phyloP scores from a whole-genome alignment of 53 echinoderm and acorn worm species.

The Stichopus horrens region DNA sequence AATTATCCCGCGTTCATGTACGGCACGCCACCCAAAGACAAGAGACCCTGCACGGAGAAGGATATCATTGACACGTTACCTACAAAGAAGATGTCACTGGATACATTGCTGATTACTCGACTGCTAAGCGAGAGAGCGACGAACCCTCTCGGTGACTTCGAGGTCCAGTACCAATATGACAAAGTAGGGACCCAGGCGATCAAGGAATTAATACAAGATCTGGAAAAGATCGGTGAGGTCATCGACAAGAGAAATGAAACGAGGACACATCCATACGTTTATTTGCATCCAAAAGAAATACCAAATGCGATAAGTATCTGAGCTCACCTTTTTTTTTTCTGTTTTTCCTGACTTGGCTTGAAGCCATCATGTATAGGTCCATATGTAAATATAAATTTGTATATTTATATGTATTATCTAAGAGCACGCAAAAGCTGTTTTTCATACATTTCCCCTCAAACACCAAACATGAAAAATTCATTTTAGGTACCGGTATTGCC shows the following conservation, averaged over 20 bases:
- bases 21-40: conserved; percentile 67
- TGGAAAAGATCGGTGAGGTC: conserved; percentile 51
- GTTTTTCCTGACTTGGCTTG: too few species aligned
- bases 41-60: conserved; percentile 59
- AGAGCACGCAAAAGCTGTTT: too few species aligned
- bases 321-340: background rate
- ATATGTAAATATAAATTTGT: conserved; percentile 2
- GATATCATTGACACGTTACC: conserved; percentile 60
- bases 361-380: background rate
- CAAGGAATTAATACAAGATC: conserved; percentile 52
- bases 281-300: conserved; percentile 65
- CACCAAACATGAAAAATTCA: too few species aligned
- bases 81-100: conserved; percentile 62
- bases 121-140: conserved; percentile 78
- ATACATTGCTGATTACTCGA: conserved; percentile 64
- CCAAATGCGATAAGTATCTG: conserved; percentile 79
- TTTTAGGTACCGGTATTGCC: too few species aligned
- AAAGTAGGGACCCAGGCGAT: conserved; percentile 58
- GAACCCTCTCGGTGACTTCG: conserved; percentile 70
- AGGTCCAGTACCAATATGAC: conserved; percentile 70
- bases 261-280: conserved; percentile 46
- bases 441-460: too few species aligned
- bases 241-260: conserved; percentile 54
- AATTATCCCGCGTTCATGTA: conserved; percentile 68
- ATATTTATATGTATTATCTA: background rate